These are phyloP conservation scores for Laterallus jamaicensis DNA, from an alignment of 2,113 vertebrate genomes.

Conservation along the genomic window DNA sequence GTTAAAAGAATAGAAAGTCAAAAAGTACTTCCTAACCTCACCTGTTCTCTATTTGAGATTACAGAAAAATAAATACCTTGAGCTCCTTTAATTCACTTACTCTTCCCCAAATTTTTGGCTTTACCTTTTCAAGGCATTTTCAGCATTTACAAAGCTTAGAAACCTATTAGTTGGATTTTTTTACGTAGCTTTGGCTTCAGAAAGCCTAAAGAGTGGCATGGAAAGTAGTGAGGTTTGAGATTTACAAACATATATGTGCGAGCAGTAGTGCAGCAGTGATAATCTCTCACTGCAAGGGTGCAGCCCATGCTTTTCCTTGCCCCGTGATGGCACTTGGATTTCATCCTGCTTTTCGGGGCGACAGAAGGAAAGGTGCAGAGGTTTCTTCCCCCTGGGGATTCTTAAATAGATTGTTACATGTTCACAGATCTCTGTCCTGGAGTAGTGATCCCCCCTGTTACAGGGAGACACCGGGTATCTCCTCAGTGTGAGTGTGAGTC, in stretches of 20 bases:
- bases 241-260: not conserved
- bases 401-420: not conserved
- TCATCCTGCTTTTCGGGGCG: not conserved
- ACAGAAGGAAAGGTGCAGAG: not conserved
- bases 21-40: not conserved
- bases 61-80: not conserved
- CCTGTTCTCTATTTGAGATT: not conserved
- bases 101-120: not conserved
- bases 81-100: not conserved
- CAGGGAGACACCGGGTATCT: not conserved
- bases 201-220: not conserved
- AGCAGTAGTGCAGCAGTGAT: not conserved
- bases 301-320: not conserved
- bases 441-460: not conserved
- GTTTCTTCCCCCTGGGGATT: not conserved
- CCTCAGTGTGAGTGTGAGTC: accelerated
- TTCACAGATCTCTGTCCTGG: not conserved
- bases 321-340: not conserved
- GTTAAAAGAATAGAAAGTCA: not conserved
- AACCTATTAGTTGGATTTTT: not conserved
- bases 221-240: not conserved
- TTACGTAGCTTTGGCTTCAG: not conserved
- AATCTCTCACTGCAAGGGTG: not conserved
- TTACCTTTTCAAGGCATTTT: not conserved
- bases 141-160: not conserved